These are phyloP conservation scores for Thalassarche chlororhynchos DNA, from an alignment of 2,113 vertebrate species.

Conservation along the genomic window DNA sequence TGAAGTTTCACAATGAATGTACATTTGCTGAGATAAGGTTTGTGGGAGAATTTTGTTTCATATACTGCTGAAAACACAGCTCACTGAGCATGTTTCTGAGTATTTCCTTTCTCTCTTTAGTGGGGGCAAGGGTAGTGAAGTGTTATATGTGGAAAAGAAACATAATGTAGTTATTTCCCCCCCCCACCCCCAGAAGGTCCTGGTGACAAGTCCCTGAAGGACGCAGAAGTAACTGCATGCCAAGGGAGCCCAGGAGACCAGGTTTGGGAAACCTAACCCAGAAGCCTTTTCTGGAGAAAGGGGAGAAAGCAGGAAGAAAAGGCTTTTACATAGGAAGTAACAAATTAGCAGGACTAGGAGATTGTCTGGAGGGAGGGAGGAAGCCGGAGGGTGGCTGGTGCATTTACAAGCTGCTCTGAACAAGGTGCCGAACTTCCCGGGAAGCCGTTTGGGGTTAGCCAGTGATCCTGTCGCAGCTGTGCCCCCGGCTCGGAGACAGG, in stretches of 20 bases:
- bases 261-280: neutral
- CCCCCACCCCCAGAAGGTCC: neutral
- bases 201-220: neutral
- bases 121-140: neutral
- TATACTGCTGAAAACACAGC: neutral
- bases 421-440: neutral
- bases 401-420: slow-evolving; percentile 7
- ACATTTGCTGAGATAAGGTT: neutral
- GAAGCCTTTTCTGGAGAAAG: neutral
- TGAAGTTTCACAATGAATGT: slow-evolving; percentile 7
- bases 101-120: neutral
- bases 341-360: slow-evolving; percentile 27
- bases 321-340: slow-evolving; percentile 35
- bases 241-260: neutral
- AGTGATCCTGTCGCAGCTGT: rapidly evolving
- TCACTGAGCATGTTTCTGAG: neutral
- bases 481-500: neutral
- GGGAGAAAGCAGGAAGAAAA: neutral
- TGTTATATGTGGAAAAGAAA: neutral
- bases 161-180: neutral
- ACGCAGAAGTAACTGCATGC: neutral
- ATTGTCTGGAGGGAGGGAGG: neutral
- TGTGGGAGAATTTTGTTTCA: neutral
- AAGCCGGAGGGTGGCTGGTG: neutral
- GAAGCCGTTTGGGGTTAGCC: neutral